Evolutionary conservation across 2,888 invertebrate species (phyloP), one percentile per base, ranked within the genome.

Genomic region (Tenodera sinensis): DNA sequence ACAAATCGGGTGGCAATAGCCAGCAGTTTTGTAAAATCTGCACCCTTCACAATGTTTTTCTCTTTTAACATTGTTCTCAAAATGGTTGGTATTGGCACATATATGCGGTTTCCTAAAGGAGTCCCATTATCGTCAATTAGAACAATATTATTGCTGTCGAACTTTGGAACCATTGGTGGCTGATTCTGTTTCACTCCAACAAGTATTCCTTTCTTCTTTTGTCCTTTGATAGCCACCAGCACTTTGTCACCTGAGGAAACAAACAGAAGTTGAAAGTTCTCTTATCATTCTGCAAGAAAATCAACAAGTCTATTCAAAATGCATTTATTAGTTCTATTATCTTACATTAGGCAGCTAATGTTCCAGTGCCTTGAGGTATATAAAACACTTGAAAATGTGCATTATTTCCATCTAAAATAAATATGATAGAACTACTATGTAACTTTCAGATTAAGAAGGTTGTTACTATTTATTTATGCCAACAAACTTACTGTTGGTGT

Each of bases 111-210:
- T 28, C 99, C 99, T 6, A 99, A 93, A 0, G 99, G 99, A 25
- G 97, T 96, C 28, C 99, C 99, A 92, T 95, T 97, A 92, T 99
- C 98, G 92, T 99, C 99, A 83, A 99, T 97, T 0, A 99, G 94
- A 1, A 99, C 99, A 89, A 99, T 94, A 93, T 99, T 99, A 93
- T 99, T 99, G 92, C 97, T 97, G 93, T 99, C 99, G 93, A 97
- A 98, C 92, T 97, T 97, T 0, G 99, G 99, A 82, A 98, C 95
- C 93, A 97, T 96, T 0, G 96, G 93, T 89, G 95, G 95, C 93
- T 98, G 98, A 88, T 95, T 96, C 92, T 97, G 97, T 92, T 97
- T 98, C 87, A 98, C 94, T 0, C 99, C 99, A 3, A 98, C 98
- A 42, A 98, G 94, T 90, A 98, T 97, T 8, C 97, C 99, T 92